These are phyloP conservation scores for Parus major DNA, from an alignment of 2,113 vertebrate genomes.

Conservation along the genomic window DNA sequence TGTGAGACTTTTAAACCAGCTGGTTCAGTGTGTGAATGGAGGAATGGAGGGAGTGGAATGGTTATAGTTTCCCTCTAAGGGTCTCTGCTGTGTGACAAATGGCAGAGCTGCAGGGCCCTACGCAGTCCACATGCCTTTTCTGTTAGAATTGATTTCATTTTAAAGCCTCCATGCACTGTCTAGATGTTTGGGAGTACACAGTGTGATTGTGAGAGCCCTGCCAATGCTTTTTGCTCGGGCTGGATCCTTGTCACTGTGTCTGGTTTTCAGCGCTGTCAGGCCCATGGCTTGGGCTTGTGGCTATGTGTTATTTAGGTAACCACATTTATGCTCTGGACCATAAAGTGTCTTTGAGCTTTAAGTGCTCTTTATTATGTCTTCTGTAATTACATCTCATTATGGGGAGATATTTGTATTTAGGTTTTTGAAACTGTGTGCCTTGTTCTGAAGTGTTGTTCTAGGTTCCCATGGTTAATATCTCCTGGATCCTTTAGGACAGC, in stretches of 20 bases:
- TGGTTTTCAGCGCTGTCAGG: conserved; percentile 14
- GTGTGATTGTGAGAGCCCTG: conserved; percentile 6
- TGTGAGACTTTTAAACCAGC: conserved; percentile 1
- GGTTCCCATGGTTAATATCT: not conserved
- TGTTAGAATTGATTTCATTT: conserved; percentile 55
- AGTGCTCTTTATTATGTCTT: not conserved
- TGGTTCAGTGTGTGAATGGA: not conserved
- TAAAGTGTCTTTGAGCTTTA: not conserved
- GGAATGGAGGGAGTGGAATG: not conserved
- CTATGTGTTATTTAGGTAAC: not conserved
- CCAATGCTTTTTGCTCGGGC: conserved; percentile 3
- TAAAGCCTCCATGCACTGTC: conserved; percentile 49
- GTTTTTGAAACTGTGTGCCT: not conserved
- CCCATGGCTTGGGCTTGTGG: not conserved
- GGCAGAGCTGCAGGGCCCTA: conserved; percentile 22
- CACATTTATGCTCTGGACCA: not conserved
- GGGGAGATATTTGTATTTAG: not conserved
- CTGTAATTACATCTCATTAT: not conserved
- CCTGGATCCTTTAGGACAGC: not conserved
- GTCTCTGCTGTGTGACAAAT: conserved; percentile 4
- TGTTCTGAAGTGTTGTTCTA: not conserved
- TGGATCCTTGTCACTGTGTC: conserved; percentile 4
- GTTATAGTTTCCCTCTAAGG: not conserved
- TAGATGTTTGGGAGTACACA: conserved; percentile 50
- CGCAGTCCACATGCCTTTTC: conserved; percentile 20